phyloP scores from a whole-genome alignment of 1,140 invertebrate species.

The Drosophila pruinosa region DNA sequence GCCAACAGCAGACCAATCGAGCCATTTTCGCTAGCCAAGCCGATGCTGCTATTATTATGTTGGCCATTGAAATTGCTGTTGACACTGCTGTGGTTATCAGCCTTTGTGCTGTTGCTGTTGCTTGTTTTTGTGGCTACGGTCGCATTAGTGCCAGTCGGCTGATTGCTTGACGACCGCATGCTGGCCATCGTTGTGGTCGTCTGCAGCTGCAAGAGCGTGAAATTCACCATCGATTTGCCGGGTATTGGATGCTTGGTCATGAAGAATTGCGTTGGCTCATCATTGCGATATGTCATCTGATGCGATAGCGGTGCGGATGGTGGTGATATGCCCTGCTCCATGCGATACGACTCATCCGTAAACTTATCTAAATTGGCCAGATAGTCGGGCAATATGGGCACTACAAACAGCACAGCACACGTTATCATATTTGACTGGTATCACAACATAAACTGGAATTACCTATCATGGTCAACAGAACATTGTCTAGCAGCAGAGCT shows the following conservation, averaged over 20 bases:
- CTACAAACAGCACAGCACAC: constrained; percentile 83
- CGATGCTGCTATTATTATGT: constrained; percentile 29
- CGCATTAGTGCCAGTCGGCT: constrained; percentile 56
- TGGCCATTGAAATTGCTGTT: constrained; percentile 23
- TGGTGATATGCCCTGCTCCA: constrained; percentile 5
- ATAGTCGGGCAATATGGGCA: constrained; percentile 94
- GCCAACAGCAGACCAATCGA: constrained; percentile 92
- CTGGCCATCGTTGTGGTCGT: constrained; percentile 31
- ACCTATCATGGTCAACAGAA: constrained; percentile 91
- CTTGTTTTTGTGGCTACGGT: constrained; percentile 15
- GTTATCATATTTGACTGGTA: constrained; percentile 9
- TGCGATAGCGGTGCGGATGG: constrained; percentile 11
- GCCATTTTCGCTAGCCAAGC: constrained; percentile 86
- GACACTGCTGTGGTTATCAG: background rate
- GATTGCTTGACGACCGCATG: too few species aligned
- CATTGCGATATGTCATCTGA: constrained; percentile 41
- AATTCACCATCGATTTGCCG: constrained; percentile 83
- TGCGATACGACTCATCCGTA: background rate
- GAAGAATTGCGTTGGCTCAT: constrained; percentile 45
- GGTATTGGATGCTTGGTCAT: constrained; percentile 83
- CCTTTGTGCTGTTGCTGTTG: constrained; percentile 5
- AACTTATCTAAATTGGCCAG: constrained; percentile 85
- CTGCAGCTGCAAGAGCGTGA: constrained; percentile 62
- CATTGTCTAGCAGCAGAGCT: constrained; percentile 89
- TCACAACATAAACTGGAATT: constrained; percentile 65